Percentiles rank a stretch among this genome's conserved stretches.
Conservation (phyloP, 2,888 invertebrate genomes). For the Rhimphoctona megacephalus region DNA sequence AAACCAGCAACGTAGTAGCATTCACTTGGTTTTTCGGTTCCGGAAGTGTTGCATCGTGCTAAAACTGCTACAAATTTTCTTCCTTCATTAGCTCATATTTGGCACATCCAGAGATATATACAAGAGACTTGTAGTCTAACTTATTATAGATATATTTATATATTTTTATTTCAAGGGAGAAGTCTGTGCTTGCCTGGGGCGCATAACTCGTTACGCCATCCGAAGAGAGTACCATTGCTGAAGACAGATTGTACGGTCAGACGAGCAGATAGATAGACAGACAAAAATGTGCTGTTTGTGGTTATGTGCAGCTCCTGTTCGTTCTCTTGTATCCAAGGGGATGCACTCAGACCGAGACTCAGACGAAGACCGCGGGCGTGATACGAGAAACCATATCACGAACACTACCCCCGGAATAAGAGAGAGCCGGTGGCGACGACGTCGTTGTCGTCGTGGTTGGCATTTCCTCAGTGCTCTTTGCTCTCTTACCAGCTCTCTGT, state of each 20-base stretch:
- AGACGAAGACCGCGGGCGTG: conserved; percentile 63
- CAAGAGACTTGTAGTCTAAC: conserved; percentile 11
- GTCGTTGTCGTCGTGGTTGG: conserved; percentile 54
- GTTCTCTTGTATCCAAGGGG: conserved; percentile 74
- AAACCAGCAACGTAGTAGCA: conserved; percentile 20
- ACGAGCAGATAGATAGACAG: conserved; percentile 57
- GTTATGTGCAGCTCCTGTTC: conserved; percentile 32
- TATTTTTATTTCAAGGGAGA: conserved; percentile 44
- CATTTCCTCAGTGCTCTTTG: conserved; percentile 63
- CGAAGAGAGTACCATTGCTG: conserved; percentile 62
- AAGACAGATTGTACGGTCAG: conserved; percentile 34
- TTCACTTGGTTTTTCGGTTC: conserved; percentile 9
- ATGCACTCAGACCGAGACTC: conserved; percentile 74
- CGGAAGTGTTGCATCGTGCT: not conserved
- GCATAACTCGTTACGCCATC: conserved; percentile 71
- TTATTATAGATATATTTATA: not conserved
- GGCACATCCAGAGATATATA: conserved; percentile 10
- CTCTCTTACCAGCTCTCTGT: conserved; percentile 53
- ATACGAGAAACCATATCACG: conserved; percentile 60
- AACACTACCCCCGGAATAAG: conserved; percentile 28
- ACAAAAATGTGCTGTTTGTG: conserved; percentile 28
- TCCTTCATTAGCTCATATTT: conserved; percentile 47
- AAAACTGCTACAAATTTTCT: conserved; percentile 40
- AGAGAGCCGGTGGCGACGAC: conserved; percentile 56
- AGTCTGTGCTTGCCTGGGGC: conserved; percentile 60